Evolutionary conservation across 2,888 invertebrate species (phyloP), one percentile per base, ranked within the genome.

Genomic region (Dolichopus griseipennis): DNA sequence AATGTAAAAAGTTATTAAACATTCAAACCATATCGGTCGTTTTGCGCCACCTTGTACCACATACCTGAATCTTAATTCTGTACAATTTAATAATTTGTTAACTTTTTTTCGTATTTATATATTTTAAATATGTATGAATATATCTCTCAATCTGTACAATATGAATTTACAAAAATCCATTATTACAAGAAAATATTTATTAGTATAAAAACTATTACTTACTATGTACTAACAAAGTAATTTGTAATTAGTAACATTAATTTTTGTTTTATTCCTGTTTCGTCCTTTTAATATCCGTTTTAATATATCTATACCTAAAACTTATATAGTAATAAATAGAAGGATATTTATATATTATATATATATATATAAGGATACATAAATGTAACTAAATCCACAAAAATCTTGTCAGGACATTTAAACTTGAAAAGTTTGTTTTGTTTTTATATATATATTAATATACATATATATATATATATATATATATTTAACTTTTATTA

Each of bases 271-370:
- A 27, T 27, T 27, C 27, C 5, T 27, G 27, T 27, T 27, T 52
- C 52, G 52, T 52, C 52, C 52, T 52, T 52, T 52, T 52, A n/a
- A 52, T 52, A 52, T 52, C 52, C 52, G 52, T 52, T 52, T 52
- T 6, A 41, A 41, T 6, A 41, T 12, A 52, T 52, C n/a, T n/a
- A n/a, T n/a, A n/a, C n/a, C n/a, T n/a, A n/a, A 52, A 37, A 52
- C 52, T 6, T 52, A 52, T 52, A 52, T 52, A 4, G 15, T 41
- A 41, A 41, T 2, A 41, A 41, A 41, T 12, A 41, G 3, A 12
- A 41, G 8, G 5, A 41, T 52, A 52, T n/a, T 4, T 52, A n/a
- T 52, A n/a, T 52, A 7, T n/a, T n/a, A 52, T 52, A 15, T 52
- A 12, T 37, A 37, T 15, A 52, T 52, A 52, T 12, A 52, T 6